Percentiles rank a stretch among this genome's conserved stretches.
These are phyloP conservation scores for Chalcis sispes DNA, from an alignment of 2,888 invertebrate genomes.

Conservation along the genomic window DNA sequence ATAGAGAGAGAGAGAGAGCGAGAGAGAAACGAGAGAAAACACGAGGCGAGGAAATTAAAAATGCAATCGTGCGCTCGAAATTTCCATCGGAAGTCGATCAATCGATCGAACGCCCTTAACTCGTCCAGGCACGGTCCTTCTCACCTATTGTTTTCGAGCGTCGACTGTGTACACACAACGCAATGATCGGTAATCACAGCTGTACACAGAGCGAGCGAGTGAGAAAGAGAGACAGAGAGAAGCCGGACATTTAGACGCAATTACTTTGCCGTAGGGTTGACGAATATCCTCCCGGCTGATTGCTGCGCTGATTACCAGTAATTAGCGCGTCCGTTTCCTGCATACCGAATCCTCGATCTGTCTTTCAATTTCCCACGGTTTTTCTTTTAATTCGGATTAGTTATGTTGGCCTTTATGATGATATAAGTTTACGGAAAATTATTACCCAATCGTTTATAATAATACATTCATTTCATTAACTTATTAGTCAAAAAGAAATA, in stretches of 20 bases:
- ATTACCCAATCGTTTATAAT: too few species aligned
- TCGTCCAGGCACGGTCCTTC: too few species aligned
- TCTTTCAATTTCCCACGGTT: not conserved
- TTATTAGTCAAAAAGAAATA: too few species aligned
- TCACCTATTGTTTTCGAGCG: constrained; percentile 11
- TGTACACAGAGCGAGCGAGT: not conserved
- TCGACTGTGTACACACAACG: not conserved
- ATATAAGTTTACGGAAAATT: too few species aligned
- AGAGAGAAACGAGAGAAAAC: too few species aligned
- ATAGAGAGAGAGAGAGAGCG: too few species aligned
- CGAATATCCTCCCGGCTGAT: constrained; percentile 64
- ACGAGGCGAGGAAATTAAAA: constrained; percentile 19
- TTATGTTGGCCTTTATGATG: too few species aligned
- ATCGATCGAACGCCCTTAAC: constrained; percentile 4
- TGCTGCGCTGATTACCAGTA: constrained; percentile 53
- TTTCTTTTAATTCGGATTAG: too few species aligned
- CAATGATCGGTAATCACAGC: constrained; percentile 29
- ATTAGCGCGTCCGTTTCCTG: constrained; percentile 26
- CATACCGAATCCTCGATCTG: not conserved
- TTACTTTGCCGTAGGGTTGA: constrained; percentile 60
- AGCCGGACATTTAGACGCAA: constrained; percentile 51
- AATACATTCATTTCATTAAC: too few species aligned
- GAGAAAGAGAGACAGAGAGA: too few species aligned
- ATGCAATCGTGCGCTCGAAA: constrained; percentile 27
- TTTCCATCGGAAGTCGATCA: constrained; percentile 22